Conservation (phyloP, 2,113 vertebrate species). For the Lepus europaeus region DNA sequence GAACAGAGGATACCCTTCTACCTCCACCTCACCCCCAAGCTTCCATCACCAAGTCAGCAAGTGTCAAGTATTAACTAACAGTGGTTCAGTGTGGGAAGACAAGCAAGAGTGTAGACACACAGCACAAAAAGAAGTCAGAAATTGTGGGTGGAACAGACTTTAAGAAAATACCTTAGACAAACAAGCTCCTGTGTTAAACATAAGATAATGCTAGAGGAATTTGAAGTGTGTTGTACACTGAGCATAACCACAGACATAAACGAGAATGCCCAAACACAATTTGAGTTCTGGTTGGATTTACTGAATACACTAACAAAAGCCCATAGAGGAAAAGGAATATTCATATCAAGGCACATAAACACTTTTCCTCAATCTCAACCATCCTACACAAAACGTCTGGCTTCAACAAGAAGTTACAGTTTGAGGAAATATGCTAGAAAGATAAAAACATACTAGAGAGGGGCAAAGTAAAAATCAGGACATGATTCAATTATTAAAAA, state of each 20-base stretch:
- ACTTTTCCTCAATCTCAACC: neutral
- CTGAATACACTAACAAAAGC: neutral
- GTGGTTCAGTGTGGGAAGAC: neutral
- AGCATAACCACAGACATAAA: neutral
- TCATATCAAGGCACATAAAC: neutral
- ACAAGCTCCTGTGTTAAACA: neutral
- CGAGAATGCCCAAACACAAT: neutral
- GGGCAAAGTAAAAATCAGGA: neutral
- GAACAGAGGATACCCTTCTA: neutral
- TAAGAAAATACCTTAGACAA: neutral
- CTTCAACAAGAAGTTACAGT: neutral
- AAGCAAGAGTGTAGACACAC: accelerated
- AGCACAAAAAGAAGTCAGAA: neutral
- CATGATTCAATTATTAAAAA: neutral
- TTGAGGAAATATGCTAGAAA: neutral
- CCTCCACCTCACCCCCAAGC: neutral
- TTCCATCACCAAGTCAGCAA: neutral
- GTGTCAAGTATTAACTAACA: neutral
- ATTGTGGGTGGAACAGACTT: neutral
- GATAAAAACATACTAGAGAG: neutral
- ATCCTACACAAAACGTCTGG: neutral
- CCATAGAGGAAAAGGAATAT: neutral
- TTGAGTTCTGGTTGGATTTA: neutral
- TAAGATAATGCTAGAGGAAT: neutral
- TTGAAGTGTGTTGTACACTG: neutral